These are phyloP conservation scores for Diabrotica balteata DNA, from an alignment of 2,888 invertebrate species.

Conservation along the genomic window DNA sequence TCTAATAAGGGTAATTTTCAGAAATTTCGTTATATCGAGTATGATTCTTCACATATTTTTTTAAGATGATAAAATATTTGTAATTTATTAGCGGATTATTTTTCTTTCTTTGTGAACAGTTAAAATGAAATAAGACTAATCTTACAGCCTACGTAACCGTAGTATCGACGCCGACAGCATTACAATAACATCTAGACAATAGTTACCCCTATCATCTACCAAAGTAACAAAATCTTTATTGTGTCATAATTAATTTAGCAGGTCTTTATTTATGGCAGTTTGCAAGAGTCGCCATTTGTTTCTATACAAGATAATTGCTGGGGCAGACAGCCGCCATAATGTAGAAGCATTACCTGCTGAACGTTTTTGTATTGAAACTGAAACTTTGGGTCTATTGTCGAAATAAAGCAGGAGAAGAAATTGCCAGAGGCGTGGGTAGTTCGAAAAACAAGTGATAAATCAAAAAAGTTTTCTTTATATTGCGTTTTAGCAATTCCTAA, in stretches of 20 bases:
- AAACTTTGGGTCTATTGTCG: slow-evolving; percentile 30
- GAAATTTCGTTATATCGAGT: no score
- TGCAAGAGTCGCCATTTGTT: slow-evolving; percentile 44
- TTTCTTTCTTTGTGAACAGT: no score
- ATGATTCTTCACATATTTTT: no score
- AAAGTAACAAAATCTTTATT: slow-evolving; percentile 24
- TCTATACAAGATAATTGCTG: slow-evolving; percentile 42
- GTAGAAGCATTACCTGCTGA: slow-evolving; percentile 39
- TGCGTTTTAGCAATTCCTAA: no score
- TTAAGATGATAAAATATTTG: no score
- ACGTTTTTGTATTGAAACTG: slow-evolving; percentile 32
- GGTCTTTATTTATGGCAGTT: slow-evolving; percentile 45
- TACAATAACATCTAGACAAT: neutral
- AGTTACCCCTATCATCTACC: neutral
- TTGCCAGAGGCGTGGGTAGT: neutral
- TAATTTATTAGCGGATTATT: no score
- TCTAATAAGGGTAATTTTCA: no score
- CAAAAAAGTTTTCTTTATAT: no score
- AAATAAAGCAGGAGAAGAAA: neutral
- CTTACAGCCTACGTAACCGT: no score
- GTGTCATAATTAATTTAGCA: slow-evolving; percentile 48
- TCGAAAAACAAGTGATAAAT: no score
- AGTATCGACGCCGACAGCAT: neutral
- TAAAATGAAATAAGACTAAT: no score
- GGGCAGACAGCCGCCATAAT: slow-evolving; percentile 34